Percentiles rank a stretch among this genome's conserved stretches.
These are phyloP conservation scores for Phyllotreta striolata DNA, from an alignment of 2,888 invertebrate genomes.

Conservation along the genomic window DNA sequence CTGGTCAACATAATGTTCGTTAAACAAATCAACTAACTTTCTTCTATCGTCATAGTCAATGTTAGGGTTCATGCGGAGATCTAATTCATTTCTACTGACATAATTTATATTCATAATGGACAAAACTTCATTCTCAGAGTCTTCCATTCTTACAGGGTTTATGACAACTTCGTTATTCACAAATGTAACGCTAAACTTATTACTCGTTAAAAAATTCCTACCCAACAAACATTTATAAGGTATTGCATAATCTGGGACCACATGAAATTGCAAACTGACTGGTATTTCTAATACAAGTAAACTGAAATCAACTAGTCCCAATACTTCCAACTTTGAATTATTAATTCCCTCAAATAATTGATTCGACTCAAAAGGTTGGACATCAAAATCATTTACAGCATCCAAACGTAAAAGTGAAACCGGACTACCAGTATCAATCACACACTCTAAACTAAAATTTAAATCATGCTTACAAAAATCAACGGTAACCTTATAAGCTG, in stretches of 20 bases:
- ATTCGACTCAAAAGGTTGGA: neutral
- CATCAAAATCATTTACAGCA: neutral
- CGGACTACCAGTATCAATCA: slow-evolving; percentile 7
- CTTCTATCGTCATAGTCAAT: too few relatives aligned
- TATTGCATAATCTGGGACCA: neutral
- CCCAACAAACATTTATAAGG: neutral
- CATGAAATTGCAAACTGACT: neutral
- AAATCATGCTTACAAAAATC: too few relatives aligned
- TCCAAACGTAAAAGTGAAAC: neutral
- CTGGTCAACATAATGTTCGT: neutral
- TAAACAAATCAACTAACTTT: too few relatives aligned
- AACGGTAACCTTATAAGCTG: too few relatives aligned
- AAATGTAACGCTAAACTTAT: neutral
- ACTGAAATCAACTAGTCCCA: neutral
- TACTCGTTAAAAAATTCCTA: neutral
- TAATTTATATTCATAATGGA: too few relatives aligned
- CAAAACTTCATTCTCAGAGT: too few relatives aligned
- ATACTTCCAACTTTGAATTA: slow-evolving; percentile 1
- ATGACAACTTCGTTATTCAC: neutral
- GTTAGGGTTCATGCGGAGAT: too few relatives aligned
- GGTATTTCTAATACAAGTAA: neutral
- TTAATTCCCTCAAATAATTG: slow-evolving; percentile 3
- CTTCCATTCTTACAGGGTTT: slow-evolving; percentile 8
- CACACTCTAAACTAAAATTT: neutral
- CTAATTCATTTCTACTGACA: too few relatives aligned